Conservation (phyloP, 2,113 vertebrate species). For the Ceratotherium simum region DNA sequence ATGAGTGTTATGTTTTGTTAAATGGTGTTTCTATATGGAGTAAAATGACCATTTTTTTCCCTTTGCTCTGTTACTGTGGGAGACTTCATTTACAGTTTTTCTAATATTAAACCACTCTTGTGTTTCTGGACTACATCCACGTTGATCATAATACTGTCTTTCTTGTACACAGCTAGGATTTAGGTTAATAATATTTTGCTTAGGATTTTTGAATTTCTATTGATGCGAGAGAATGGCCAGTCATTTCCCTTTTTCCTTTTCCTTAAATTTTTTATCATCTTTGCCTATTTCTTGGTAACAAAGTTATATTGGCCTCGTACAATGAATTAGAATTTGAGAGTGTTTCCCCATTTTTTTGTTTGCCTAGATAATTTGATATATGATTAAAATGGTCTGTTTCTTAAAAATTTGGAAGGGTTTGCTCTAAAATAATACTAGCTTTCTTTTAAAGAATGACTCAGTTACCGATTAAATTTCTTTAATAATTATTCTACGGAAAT, state of each 20-base stretch:
- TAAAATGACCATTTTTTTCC: neutral
- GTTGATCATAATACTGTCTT: neutral
- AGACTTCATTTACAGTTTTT: neutral
- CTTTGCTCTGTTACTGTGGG: neutral
- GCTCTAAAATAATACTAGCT: slow-evolving; percentile 1
- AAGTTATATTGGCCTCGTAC: neutral
- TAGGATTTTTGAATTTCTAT: slow-evolving; percentile 20
- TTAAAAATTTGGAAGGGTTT: neutral
- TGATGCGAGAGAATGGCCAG: neutral
- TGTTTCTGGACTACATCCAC: neutral
- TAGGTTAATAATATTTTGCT: neutral
- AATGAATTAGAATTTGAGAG: slow-evolving; percentile 8
- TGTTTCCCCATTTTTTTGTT: slow-evolving; percentile 9
- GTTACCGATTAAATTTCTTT: slow-evolving; percentile 25
- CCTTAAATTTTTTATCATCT: neutral
- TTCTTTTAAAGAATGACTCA: slow-evolving; percentile 7
- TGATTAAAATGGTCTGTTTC: neutral
- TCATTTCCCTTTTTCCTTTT: neutral
- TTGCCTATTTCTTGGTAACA: slow-evolving; percentile 30
- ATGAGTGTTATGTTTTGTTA: neutral
- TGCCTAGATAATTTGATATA: neutral
- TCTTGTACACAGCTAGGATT: neutral
- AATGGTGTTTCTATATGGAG: neutral
- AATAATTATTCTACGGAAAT: neutral
- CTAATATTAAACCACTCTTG: neutral